Base-by-base conservation (phyloP, 35 echinoderm and acorn worm genomes). In the Patiria miniata region DNA sequence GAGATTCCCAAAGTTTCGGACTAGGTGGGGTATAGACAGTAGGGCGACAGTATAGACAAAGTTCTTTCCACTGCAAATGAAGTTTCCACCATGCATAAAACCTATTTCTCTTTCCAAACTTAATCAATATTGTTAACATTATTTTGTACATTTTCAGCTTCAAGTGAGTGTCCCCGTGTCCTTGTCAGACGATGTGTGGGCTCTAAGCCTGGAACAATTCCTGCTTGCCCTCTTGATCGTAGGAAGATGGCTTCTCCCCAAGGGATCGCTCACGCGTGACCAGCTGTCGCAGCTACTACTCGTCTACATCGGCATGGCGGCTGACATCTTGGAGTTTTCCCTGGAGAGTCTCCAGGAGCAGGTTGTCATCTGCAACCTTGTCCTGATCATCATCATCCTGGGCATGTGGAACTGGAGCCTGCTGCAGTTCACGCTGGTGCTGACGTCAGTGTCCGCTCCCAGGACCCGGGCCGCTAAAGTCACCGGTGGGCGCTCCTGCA, bases 271-370 rank as follows among this genome's bases (percentile, higher is more conserved):
- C 7, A 89, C 92, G 23, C 89, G 96, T 81, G 96, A 98, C 55
- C 96, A 98, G 65, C 83, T 98, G 19, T 98, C 96, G 21, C 96
- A 98, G 33, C 92, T 98, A 12, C 87, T 98, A 3, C 78, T 98
- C 23, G 96, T 98, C 8, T 94, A 98, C 89, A 92, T 98, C 39
- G 96, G 92, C 39, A 98, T 98, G 89, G 92, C 96, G 16, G 96
- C 96, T 6, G 92, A 98, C 79, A 98, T 94, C 69, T 82, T 98
- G 26, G 96, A 98, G 50, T 98, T 98, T 53, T 91, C 86, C n/a
- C 57, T 84, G 2, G 96, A 98, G 80, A 98, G 78, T 22, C 40
- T 98, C 15, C 86, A 94, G 32, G 96, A 98, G 78, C 40, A 78
- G 34, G 86, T 44, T 2, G 92, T 98, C 30, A 85, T 88, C 39